A percentile compares a stretch with the other conserved stretches of the same genome.
Conservation (phyloP, 2,797 vertebrate genomes). For the Gymnopithys bicolor region DNA sequence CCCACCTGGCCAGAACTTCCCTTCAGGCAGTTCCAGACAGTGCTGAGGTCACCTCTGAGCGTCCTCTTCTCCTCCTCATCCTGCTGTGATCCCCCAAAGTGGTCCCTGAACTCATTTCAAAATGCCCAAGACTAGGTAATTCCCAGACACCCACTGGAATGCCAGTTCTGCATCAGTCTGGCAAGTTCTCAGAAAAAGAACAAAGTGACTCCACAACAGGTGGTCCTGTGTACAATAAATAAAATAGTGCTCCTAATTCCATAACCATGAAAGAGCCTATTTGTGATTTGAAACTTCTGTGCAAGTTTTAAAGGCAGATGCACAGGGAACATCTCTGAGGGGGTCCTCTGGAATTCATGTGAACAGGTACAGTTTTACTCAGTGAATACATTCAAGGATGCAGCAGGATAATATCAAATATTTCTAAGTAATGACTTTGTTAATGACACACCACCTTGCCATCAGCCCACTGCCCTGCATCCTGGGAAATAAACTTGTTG, state of each 20-base stretch:
- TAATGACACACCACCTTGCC: background rate
- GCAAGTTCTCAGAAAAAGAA: background rate
- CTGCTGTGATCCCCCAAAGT: rapidly evolving
- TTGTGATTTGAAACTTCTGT: background rate
- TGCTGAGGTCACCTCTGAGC: too few relatives aligned
- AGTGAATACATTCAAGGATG: background rate
- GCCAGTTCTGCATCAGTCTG: background rate
- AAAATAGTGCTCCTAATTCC: background rate
- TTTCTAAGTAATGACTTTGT: background rate
- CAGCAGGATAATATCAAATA: background rate
- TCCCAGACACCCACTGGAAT: rapidly evolving
- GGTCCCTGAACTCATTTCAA: background rate
- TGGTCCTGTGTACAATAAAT: rapidly evolving
- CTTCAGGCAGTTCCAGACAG: too few relatives aligned
- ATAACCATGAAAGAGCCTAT: background rate
- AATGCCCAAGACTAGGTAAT: rapidly evolving
- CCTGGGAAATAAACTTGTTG: background rate
- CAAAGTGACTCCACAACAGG: rapidly evolving
- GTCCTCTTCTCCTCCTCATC: too few relatives aligned
- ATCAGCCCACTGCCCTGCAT: background rate
- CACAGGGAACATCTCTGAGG: background rate
- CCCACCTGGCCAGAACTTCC: too few relatives aligned
- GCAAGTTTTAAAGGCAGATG: background rate
- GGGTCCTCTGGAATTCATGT: rapidly evolving
- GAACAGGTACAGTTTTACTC: rapidly evolving